phyloP scores from a whole-genome alignment of 2,797 vertebrate genomes.

The Eulemur albifrons region DNA sequence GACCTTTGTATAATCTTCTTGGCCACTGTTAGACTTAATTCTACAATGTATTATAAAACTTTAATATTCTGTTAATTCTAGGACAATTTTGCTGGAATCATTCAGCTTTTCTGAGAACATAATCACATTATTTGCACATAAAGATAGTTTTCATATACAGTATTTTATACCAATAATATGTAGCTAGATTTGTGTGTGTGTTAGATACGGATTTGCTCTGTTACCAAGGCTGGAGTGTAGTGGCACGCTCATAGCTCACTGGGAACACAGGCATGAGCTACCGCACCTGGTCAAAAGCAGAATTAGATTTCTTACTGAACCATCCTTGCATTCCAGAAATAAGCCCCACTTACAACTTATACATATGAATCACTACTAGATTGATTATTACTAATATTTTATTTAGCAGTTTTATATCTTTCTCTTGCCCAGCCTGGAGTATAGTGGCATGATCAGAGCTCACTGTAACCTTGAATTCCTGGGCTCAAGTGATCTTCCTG shows the following conservation, averaged over 20 bases:
- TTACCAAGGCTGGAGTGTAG: too few relatives aligned
- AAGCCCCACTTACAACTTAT: background rate
- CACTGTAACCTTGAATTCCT: background rate
- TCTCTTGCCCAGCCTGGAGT: background rate
- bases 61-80: slow-evolving; percentile 9
- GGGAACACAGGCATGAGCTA: too few relatives aligned
- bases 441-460: background rate
- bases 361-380: background rate
- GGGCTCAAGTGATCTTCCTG: background rate
- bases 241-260: too few relatives aligned
- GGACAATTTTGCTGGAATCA: background rate
- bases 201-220: too few relatives aligned
- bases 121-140: background rate
- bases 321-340: background rate
- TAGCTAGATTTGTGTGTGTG: background rate
- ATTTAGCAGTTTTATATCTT: background rate
- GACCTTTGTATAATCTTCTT: background rate
- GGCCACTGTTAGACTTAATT: background rate
- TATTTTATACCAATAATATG: background rate
- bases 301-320: background rate
- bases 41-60: background rate
- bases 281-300: too few relatives aligned
- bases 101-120: slow-evolving; percentile 22
- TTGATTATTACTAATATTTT: slow-evolving; percentile 15
- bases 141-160: background rate